These are phyloP conservation scores for Ips nitidus DNA, from an alignment of 1,140 invertebrate species.

Conservation along the genomic window DNA sequence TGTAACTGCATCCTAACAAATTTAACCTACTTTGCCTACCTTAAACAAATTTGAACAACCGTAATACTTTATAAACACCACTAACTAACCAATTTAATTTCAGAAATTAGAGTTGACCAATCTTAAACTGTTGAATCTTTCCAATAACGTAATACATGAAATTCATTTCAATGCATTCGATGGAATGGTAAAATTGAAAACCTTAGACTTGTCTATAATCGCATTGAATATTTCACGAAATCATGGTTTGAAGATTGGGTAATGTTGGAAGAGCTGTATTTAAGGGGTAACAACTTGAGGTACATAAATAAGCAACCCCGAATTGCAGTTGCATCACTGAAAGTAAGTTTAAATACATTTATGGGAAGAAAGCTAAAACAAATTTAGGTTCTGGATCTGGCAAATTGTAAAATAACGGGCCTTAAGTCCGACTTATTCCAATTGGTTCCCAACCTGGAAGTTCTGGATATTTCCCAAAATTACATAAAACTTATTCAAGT, in stretches of 20 bases:
- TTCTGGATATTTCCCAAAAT: slow-evolving; percentile 57
- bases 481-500: slow-evolving; percentile 53
- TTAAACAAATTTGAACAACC: too few species aligned
- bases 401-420: slow-evolving; percentile 55
- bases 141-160: slow-evolving; percentile 40
- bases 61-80: too few species aligned
- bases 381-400: slow-evolving; percentile 54
- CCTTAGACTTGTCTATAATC: slow-evolving; percentile 44
- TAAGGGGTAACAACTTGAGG: slow-evolving; percentile 41
- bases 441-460: slow-evolving; percentile 54
- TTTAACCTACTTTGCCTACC: too few species aligned
- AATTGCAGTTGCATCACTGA: slow-evolving; percentile 31
- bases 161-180: slow-evolving; percentile 42
- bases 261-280: slow-evolving; percentile 39
- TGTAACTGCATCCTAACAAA: too few species aligned
- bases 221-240: slow-evolving; percentile 37
- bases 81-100: slow-evolving; percentile 3
- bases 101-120: slow-evolving; percentile 39
- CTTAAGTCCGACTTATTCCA: slow-evolving; percentile 53
- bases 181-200: slow-evolving; percentile 39
- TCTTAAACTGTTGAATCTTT: slow-evolving; percentile 43
- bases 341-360: slow-evolving; percentile 19
- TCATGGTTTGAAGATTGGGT: slow-evolving; percentile 38
- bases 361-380: background rate
- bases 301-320: slow-evolving; percentile 31